Percentiles rank a stretch among this genome's conserved stretches.
Evolutionary conservation across 2,888 invertebrate species (phyloP).

Genomic region (Pilophorus perplexus): DNA sequence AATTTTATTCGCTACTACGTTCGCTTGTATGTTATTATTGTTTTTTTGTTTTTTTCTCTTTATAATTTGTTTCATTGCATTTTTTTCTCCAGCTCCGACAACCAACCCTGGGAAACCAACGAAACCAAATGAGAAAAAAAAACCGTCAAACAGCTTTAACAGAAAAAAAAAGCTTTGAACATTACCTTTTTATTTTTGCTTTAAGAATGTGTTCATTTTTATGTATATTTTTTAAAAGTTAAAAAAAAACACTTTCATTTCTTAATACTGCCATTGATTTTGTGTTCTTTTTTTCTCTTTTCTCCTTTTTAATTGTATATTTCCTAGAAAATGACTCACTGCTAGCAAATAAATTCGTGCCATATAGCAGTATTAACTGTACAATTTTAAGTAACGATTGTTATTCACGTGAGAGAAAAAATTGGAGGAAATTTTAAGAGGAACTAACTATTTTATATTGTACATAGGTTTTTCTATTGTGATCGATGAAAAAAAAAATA

Average conservation of each 20-base stretch:
- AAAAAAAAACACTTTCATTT: background rate
- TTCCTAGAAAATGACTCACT: too few relatives aligned
- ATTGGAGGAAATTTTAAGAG: slow-evolving; percentile 1
- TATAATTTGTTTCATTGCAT: too few relatives aligned
- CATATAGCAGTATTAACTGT: slow-evolving; percentile 35
- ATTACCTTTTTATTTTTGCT: too few relatives aligned
- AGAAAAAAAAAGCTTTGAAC: too few relatives aligned
- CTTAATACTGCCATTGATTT: background rate
- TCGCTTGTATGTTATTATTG: too few relatives aligned
- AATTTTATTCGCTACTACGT: too few relatives aligned
- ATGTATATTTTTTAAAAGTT: background rate
- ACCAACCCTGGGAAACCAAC: too few relatives aligned
- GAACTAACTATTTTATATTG: slow-evolving; percentile 16
- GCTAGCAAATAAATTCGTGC: slow-evolving; percentile 19
- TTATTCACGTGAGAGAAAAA: slow-evolving; percentile 8
- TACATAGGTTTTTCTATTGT: slow-evolving; percentile 19
- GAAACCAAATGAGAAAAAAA: too few relatives aligned
- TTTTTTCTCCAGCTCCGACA: too few relatives aligned
- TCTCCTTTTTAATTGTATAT: background rate
- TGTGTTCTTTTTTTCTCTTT: background rate
- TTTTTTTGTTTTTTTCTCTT: too few relatives aligned
- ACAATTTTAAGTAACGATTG: slow-evolving; percentile 16
- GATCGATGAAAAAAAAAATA: slow-evolving; percentile 9
- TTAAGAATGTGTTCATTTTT: background rate
- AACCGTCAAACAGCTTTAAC: too few relatives aligned